phyloP scores from a whole-genome alignment of 2,888 invertebrate genomes.

The Nasonia oneida region DNA sequence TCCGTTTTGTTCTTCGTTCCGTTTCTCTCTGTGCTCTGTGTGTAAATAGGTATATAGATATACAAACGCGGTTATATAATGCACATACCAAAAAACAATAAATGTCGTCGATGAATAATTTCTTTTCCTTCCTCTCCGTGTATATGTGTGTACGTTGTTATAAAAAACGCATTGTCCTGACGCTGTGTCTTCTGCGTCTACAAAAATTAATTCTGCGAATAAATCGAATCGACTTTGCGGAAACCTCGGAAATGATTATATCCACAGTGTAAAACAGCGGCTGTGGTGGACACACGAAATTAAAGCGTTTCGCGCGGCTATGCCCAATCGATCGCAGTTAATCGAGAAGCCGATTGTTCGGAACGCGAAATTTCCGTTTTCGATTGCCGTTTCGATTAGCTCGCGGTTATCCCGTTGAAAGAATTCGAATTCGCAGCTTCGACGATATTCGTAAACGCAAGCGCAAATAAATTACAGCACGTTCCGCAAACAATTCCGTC shows the following conservation, averaged over 20 bases:
- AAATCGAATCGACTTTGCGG: not conserved
- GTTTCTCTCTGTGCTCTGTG: not conserved
- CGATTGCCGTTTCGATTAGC: too few relatives aligned
- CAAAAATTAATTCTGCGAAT: constrained; percentile 2
- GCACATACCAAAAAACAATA: constrained; percentile 38
- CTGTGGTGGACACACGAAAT: not conserved
- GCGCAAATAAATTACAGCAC: not conserved
- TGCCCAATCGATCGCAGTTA: not conserved
- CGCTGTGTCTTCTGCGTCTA: not conserved
- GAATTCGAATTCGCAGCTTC: too few relatives aligned
- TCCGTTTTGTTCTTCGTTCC: constrained; percentile 12
- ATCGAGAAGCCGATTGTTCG: not conserved
- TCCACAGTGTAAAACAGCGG: not conserved
- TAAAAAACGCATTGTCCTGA: constrained; percentile 7
- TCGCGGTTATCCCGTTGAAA: too few relatives aligned
- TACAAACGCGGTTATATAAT: not conserved
- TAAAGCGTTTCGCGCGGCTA: not conserved
- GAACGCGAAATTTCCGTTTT: too few relatives aligned
- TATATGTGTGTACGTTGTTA: not conserved
- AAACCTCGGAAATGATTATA: not conserved
- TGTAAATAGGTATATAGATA: constrained; percentile 29
- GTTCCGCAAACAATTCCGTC: not conserved
- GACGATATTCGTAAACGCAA: not conserved
- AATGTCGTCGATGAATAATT: constrained; percentile 6
- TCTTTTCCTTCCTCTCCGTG: not conserved